Percentiles rank a stretch among this genome's conserved stretches.
These are phyloP conservation scores for human DNA, from an alignment of 2,113 vertebrate genomes.

Conservation along the genomic window GRCh38 chr2:151051501-151052000, in stretches of 20 bases:
- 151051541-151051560: background rate
- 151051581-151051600: background rate
- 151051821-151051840: background rate
- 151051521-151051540: constrained; percentile 22
- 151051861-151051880: background rate
- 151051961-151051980: background rate
- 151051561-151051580: background rate
- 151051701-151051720: background rate
- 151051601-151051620: constrained; percentile 4
- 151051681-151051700: constrained; percentile 19
- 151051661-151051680: background rate
- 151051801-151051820: constrained; percentile 37
- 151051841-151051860: background rate
- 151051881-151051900: background rate
- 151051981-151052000: constrained; percentile 47
- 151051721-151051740: background rate
- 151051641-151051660: background rate
- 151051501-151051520: constrained; percentile 14
- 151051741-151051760: background rate
- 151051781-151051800: constrained; percentile 44
- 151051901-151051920: background rate
- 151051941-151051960: background rate
- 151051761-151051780: background rate
- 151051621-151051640: background rate
- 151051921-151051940: constrained; percentile 7